These are phyloP conservation scores for Cheilosia grossa DNA, from an alignment of 2,888 invertebrate genomes.

Conservation along the genomic window DNA sequence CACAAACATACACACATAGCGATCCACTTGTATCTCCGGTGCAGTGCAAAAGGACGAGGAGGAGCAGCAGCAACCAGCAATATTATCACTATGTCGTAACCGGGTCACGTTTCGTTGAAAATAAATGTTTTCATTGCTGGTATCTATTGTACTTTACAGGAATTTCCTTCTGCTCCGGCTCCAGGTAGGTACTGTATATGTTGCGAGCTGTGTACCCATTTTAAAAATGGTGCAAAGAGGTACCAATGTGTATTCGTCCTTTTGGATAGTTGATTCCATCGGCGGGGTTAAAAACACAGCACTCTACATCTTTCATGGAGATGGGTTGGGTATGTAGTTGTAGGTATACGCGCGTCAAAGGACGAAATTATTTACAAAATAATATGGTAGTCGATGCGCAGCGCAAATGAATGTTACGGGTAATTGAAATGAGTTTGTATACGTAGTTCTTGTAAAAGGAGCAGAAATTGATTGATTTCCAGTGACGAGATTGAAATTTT, in stretches of 20 bases:
- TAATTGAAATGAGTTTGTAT: constrained; percentile 13
- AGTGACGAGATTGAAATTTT: constrained; percentile 20
- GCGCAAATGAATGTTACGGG: constrained; percentile 22
- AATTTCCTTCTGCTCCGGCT: constrained; percentile 65
- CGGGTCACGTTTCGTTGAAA: constrained; percentile 72
- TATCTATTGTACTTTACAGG: constrained; percentile 74
- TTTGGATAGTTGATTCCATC: constrained; percentile 30
- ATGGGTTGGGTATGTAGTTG: neutral
- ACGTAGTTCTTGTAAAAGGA: constrained; percentile 34
- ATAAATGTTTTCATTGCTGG: constrained; percentile 75
- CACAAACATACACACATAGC: constrained; percentile 31
- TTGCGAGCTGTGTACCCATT: constrained; percentile 46
- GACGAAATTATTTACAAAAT: constrained; percentile 48
- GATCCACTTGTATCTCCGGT: constrained; percentile 49
- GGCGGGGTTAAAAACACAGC: neutral
- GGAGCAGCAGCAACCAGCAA: constrained; percentile 42
- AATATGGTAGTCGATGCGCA: constrained; percentile 30
- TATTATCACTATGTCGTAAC: constrained; percentile 73
- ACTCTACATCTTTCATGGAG: neutral
- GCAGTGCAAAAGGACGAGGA: constrained; percentile 48
- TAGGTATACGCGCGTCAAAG: constrained; percentile 28
- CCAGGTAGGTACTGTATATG: constrained; percentile 36
- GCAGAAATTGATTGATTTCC: constrained; percentile 46
- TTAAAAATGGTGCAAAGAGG: constrained; percentile 34
- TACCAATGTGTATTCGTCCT: constrained; percentile 52